Conservation (phyloP, 1,140 invertebrate genomes). For the Micrasema minimum region DNA sequence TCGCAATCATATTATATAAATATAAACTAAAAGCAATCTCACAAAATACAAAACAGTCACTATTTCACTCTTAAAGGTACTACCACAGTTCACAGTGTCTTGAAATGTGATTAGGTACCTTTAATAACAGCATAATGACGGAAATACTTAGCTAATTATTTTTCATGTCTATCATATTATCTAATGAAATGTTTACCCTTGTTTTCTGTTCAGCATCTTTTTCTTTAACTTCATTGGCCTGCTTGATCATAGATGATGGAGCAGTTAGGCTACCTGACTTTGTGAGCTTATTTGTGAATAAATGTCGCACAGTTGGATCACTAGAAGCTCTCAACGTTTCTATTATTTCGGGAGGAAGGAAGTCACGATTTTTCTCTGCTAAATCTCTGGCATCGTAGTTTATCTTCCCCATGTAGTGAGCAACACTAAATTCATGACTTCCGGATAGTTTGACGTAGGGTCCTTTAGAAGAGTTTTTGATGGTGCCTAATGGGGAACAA, state of each 20-base stretch:
- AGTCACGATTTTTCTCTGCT: conserved; percentile 88
- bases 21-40: too few relatives aligned
- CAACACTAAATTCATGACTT: conserved; percentile 78
- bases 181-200: conserved; percentile 59
- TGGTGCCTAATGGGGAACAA: conserved; percentile 63
- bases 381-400: conserved; percentile 85
- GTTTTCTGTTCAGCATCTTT: conserved; percentile 42
- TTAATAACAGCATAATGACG: too few relatives aligned
- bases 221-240: conserved; percentile 38
- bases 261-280: conserved; percentile 81
- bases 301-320: conserved; percentile 75
- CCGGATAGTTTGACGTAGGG: conserved; percentile 73
- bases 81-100: too few relatives aligned
- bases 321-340: conserved; percentile 83
- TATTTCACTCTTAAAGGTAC: too few relatives aligned
- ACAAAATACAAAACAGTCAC: too few relatives aligned
- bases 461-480: conserved; percentile 65
- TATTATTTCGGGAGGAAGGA: conserved; percentile 86
- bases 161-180: too few relatives aligned
- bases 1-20: too few relatives aligned
- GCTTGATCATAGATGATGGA: conserved; percentile 36
- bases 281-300: conserved; percentile 89
- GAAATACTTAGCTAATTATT: too few relatives aligned
- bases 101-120: too few relatives aligned
- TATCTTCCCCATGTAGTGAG: conserved; percentile 87